Percentiles rank a stretch among this genome's conserved stretches.
Evolutionary conservation across 2,888 invertebrate species (phyloP).

Genomic region (Microplitis deprimator): DNA sequence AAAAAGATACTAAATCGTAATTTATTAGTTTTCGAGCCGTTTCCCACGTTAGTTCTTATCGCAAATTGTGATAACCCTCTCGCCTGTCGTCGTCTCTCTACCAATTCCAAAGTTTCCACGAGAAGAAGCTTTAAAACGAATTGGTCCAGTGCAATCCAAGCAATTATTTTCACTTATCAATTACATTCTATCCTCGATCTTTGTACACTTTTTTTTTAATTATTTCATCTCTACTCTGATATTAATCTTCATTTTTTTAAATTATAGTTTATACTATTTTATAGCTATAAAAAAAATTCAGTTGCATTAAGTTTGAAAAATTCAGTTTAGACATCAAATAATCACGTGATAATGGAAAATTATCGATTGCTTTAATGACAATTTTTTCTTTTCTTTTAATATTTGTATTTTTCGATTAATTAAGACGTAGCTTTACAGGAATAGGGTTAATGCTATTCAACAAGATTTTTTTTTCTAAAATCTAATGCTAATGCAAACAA

Average conservation of each 20-base stretch:
- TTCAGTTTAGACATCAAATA: too few species aligned
- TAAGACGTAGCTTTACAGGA: too few species aligned
- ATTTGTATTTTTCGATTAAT: too few species aligned
- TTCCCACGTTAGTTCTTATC: slow-evolving; percentile 33
- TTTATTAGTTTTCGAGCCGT: slow-evolving; percentile 36
- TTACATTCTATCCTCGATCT: slow-evolving; percentile 18
- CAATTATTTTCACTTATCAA: slow-evolving; percentile 42
- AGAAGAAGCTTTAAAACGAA: slow-evolving; percentile 38
- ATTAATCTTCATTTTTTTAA: neutral
- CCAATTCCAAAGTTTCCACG: slow-evolving; percentile 35
- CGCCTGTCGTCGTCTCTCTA: slow-evolving; percentile 26
- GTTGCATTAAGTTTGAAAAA: too few species aligned
- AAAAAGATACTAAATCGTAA: slow-evolving; percentile 34
- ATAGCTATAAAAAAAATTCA: too few species aligned
- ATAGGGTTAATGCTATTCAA: too few species aligned
- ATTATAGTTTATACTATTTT: neutral
- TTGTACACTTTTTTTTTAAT: slow-evolving; percentile 17
- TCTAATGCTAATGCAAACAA: too few species aligned
- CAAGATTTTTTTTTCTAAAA: too few species aligned
- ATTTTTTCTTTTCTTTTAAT: too few species aligned
- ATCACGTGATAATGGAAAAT: too few species aligned
- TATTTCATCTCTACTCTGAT: slow-evolving; percentile 7
- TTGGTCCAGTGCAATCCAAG: slow-evolving; percentile 34
- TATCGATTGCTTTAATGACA: too few species aligned
- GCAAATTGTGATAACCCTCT: slow-evolving; percentile 39